These are phyloP conservation scores for Acronicta leporina DNA, from an alignment of 2,888 invertebrate species.

Conservation along the genomic window DNA sequence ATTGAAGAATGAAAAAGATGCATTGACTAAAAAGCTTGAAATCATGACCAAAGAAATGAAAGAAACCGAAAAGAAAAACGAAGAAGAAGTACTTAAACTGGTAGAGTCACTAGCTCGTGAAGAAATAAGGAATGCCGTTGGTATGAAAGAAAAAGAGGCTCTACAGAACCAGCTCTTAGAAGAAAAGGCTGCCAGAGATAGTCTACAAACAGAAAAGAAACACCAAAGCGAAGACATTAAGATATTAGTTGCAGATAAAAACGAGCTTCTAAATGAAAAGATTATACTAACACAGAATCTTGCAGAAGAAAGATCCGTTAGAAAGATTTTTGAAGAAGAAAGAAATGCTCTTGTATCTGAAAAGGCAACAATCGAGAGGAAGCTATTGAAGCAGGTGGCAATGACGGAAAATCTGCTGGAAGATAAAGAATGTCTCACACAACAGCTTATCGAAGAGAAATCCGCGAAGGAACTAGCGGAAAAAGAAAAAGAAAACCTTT, in stretches of 20 bases:
- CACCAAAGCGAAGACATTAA: conserved; percentile 47
- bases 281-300: conserved; percentile 42
- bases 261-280: conserved; percentile 53
- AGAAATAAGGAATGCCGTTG: conserved; percentile 28
- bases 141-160: conserved; percentile 43
- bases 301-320: conserved; percentile 56
- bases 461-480: conserved; percentile 60
- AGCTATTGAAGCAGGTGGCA: conserved; percentile 50
- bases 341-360: conserved; percentile 40
- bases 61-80: conserved; percentile 25
- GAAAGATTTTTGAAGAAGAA: conserved; percentile 58
- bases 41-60: conserved; percentile 23
- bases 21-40: conserved; percentile 32
- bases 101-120: conserved; percentile 26
- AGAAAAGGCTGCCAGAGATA: conserved; percentile 47
- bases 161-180: conserved; percentile 39
- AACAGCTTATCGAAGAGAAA: conserved; percentile 66
- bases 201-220: conserved; percentile 52
- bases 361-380: conserved; percentile 43
- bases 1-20: conserved; percentile 35
- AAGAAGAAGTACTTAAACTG: conserved; percentile 33
- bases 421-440: conserved; percentile 65
- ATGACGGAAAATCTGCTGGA: conserved; percentile 43
- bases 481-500: conserved; percentile 60
- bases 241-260: conserved; percentile 54